Evolutionary conservation across 1,140 invertebrate species (phyloP).

Genomic region (Drosophila yakuba): DNA sequence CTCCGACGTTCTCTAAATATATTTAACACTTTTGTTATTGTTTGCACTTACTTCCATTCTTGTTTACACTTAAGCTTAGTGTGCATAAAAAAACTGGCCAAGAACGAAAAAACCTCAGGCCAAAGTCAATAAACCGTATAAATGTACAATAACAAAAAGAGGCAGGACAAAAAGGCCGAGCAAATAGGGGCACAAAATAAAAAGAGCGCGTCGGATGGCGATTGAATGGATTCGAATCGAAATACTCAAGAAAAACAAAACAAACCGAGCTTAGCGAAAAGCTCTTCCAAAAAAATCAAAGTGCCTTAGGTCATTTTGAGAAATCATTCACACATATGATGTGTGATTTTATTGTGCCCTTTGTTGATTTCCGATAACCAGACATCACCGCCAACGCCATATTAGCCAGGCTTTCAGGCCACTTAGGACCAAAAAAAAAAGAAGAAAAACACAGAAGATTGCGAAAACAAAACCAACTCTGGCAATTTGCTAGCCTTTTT

Average conservation of each 20-base stretch:
- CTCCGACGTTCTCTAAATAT: slow-evolving; percentile 18
- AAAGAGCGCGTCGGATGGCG: slow-evolving; percentile 26
- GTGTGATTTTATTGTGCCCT: slow-evolving; percentile 48
- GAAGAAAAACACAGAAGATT: slow-evolving; percentile 1
- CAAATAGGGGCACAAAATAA: slow-evolving; percentile 37
- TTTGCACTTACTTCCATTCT: slow-evolving; percentile 68
- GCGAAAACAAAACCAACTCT: slow-evolving; percentile 17
- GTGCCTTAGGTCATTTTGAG: slow-evolving; percentile 41
- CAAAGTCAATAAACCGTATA: slow-evolving; percentile 77
- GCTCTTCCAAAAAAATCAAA: slow-evolving; percentile 27
- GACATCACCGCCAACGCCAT: slow-evolving; percentile 69
- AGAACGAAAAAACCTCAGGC: slow-evolving; percentile 30
- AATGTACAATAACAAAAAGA: slow-evolving; percentile 51
- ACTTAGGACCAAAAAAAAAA: slow-evolving; percentile 35
- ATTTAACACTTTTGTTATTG: slow-evolving; percentile 56
- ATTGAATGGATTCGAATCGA: slow-evolving; percentile 6
- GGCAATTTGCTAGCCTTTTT: slow-evolving; percentile 65
- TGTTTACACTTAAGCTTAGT: slow-evolving; percentile 66
- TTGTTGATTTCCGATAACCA: slow-evolving; percentile 58
- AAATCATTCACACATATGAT: slow-evolving; percentile 64
- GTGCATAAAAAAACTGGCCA: slow-evolving; percentile 53
- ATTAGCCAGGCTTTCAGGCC: slow-evolving; percentile 72
- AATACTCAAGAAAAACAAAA: slow-evolving; percentile 7
- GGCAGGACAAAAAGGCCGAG: slow-evolving; percentile 20
- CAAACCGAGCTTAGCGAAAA: slow-evolving; percentile 27